Conservation (phyloP, 1,140 invertebrate species). For the Zaprionus inermis region DNA sequence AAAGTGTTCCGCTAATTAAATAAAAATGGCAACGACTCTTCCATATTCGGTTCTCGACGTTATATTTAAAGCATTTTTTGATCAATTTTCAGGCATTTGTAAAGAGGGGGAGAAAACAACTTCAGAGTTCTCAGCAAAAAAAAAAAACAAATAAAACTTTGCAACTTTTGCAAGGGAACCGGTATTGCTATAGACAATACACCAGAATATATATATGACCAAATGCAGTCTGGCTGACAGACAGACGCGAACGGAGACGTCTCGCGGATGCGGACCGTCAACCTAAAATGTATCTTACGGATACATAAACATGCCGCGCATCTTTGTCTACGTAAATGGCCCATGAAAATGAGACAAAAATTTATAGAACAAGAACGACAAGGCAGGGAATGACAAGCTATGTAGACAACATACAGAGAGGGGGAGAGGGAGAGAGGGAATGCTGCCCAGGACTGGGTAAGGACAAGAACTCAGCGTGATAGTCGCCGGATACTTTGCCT, state of each 20-base stretch:
- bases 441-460: conserved; percentile 20
- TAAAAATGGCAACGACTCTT: conserved; percentile 37
- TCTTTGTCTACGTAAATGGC: conserved; percentile 81
- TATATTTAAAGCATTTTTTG: conserved; percentile 35
- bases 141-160: conserved; percentile 30
- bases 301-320: conserved; percentile 78
- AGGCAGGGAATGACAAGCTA: conserved; percentile 4
- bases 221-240: conserved; percentile 38
- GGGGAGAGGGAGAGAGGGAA: conserved; percentile 23
- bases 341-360: conserved; percentile 78
- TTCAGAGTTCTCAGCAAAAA: conserved; percentile 43
- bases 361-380: conserved; percentile 53
- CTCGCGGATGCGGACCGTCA: conserved; percentile 50
- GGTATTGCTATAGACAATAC: conserved; percentile 51
- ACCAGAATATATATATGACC: conserved; percentile 28
- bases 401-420: conserved; percentile 28
- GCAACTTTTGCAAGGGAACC: conserved; percentile 53
- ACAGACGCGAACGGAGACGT: background rate
- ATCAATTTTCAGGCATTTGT: conserved; percentile 57
- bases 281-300: conserved; percentile 77
- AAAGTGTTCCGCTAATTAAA: conserved; percentile 60
- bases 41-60: conserved; percentile 11
- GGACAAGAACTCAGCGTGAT: conserved; percentile 61
- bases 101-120: conserved; percentile 17
- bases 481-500: conserved; percentile 45